Conservation (phyloP, 2,797 vertebrate genomes). For the Thalassophryne amazonica region DNA sequence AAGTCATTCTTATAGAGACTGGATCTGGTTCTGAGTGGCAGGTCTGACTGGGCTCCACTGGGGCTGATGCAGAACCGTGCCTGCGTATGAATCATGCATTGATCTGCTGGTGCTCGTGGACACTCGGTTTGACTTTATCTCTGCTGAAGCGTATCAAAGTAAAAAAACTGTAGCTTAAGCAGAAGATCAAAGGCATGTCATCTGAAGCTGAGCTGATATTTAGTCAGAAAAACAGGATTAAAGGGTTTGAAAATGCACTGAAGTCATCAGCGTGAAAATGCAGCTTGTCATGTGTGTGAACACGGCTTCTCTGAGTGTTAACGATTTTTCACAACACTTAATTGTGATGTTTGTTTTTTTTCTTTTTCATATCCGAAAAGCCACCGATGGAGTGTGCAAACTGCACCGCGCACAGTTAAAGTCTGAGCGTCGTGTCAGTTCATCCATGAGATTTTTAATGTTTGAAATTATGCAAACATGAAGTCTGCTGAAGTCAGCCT, state of each 20-base stretch:
- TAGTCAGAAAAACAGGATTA: slow-evolving; percentile 7
- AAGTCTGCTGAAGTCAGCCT: too few relatives aligned
- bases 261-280: slow-evolving; percentile 12
- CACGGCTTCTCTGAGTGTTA: background rate
- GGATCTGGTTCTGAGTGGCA: slow-evolving; percentile 20
- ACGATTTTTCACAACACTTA: background rate
- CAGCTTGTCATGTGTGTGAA: background rate
- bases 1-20: slow-evolving; percentile 28
- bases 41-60: background rate
- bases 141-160: background rate
- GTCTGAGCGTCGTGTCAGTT: too few relatives aligned
- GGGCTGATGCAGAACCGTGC: background rate
- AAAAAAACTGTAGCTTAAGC: background rate
- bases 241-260: slow-evolving; percentile 4
- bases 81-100: slow-evolving; percentile 50
- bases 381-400: background rate
- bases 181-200: slow-evolving; percentile 7
- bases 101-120: slow-evolving; percentile 9
- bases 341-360: background rate
- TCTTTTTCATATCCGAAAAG: background rate
- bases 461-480: too few relatives aligned
- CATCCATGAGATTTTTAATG: too few relatives aligned
- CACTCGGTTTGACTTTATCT: slow-evolving; percentile 6
- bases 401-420: background rate
- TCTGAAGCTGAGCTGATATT: slow-evolving; percentile 1